phyloP scores from a whole-genome alignment of 2,888 invertebrate genomes.

The Pristionchus exspectatus region DNA sequence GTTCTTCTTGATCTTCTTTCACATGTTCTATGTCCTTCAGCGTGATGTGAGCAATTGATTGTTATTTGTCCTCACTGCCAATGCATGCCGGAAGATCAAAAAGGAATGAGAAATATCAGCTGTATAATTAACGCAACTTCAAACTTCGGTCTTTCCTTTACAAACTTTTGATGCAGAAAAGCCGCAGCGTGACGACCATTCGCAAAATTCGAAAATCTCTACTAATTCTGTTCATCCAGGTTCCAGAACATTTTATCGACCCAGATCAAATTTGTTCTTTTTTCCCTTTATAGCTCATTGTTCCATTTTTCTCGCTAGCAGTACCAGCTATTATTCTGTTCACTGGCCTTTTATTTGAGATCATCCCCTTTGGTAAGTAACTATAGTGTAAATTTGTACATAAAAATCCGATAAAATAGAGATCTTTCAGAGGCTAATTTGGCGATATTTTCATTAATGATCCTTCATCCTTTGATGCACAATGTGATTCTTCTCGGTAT shows the following conservation, averaged over 20 bases:
- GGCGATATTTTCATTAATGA: not conserved
- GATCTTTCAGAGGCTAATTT: not conserved
- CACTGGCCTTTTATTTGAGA: not conserved
- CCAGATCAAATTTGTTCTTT: too few relatives aligned
- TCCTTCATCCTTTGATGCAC: not conserved
- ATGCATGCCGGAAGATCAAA: too few relatives aligned
- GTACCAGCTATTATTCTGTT: not conserved
- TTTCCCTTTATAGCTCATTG: not conserved
- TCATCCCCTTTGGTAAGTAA: not conserved
- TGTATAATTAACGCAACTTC: too few relatives aligned
- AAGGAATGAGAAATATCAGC: too few relatives aligned
- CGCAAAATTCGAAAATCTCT: not conserved
- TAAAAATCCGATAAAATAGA: not conserved
- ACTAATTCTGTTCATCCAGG: not conserved
- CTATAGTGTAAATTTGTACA: not conserved
- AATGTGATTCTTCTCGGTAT: not conserved
- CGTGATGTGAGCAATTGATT: not conserved
- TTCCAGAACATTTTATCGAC: not conserved
- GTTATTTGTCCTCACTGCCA: too few relatives aligned
- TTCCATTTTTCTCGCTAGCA: not conserved
- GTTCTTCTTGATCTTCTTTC: not conserved
- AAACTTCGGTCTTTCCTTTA: too few relatives aligned
- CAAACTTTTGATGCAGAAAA: not conserved
- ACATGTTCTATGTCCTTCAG: not conserved
- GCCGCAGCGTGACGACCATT: not conserved